Evolutionary conservation across 2,113 vertebrate species (phyloP).

Genomic region (Rostratula benghalensis): DNA sequence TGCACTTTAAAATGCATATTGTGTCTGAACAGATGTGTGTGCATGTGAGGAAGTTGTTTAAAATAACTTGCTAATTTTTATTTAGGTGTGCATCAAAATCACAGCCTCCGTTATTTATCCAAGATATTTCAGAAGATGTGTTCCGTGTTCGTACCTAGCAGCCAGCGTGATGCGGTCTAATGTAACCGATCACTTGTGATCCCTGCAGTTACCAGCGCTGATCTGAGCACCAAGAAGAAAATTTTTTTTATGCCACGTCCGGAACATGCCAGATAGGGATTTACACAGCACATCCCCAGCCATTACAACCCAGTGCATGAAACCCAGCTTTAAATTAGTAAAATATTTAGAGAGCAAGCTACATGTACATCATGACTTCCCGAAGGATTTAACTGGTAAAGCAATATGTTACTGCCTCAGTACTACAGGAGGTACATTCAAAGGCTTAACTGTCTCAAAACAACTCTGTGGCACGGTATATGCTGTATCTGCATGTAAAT

Average conservation of each 20-base stretch:
- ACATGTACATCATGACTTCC: conserved; percentile 22
- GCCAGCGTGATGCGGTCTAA: not conserved
- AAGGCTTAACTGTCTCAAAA: conserved; percentile 46
- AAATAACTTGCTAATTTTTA: conserved; percentile 29
- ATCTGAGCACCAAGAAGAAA: conserved; percentile 52
- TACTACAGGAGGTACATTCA: conserved; percentile 36
- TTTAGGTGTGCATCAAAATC: not conserved
- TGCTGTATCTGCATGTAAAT: conserved; percentile 11
- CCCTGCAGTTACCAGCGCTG: conserved; percentile 48
- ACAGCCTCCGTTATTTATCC: not conserved
- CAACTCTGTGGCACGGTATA: conserved; percentile 18
- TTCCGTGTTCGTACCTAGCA: not conserved
- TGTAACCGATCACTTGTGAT: not conserved
- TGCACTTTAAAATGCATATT: not conserved
- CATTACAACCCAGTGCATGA: not conserved
- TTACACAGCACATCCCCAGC: conserved; percentile 47
- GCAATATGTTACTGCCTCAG: conserved; percentile 50
- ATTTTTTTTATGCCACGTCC: conserved; percentile 34
- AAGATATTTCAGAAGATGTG: conserved; percentile 4
- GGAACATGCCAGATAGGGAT: conserved; percentile 22
- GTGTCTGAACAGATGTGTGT: not conserved
- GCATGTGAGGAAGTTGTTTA: not conserved
- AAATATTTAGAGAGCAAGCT: conserved; percentile 33
- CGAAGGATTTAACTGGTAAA: conserved; percentile 35
- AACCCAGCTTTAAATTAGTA: conserved; percentile 52